Evolutionary conservation across 2,113 vertebrate genomes (phyloP).

Genomic region (Crotalus viridis): DNA sequence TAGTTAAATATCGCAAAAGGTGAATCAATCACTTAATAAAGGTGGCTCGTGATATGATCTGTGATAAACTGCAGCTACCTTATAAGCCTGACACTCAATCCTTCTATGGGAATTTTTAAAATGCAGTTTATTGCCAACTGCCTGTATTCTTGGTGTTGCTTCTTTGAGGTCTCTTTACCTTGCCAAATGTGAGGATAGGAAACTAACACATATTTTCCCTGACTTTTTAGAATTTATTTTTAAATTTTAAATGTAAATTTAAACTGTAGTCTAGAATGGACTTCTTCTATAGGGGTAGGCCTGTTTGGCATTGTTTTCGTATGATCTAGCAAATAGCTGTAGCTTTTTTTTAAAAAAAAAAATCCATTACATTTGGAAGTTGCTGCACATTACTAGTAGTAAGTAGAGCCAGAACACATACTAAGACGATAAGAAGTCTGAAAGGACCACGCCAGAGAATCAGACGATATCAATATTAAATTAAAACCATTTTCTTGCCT

Average conservation of each 20-base stretch:
- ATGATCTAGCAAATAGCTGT: not conserved
- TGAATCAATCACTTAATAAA: not conserved
- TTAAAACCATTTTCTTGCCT: not conserved
- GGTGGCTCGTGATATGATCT: not conserved
- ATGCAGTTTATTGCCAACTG: not conserved
- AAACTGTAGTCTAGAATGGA: not conserved
- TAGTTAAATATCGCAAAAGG: not conserved
- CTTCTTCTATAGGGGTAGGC: not conserved
- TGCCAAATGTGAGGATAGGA: not conserved
- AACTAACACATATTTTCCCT: not conserved
- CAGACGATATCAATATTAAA: not conserved
- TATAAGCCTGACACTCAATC: not conserved
- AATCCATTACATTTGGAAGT: not conserved
- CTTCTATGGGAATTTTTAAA: not conserved
- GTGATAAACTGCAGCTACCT: not conserved
- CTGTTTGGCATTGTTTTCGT: not conserved
- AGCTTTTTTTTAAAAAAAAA: not conserved
- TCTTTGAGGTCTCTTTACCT: not conserved
- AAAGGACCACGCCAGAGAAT: not conserved
- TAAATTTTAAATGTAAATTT: not conserved
- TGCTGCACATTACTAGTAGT: not conserved
- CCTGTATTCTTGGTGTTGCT: not conserved
- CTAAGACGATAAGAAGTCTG: not conserved
- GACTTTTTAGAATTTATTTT: not conserved
- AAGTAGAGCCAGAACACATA: not conserved